These are phyloP conservation scores for Empidonax alnorum DNA, from an alignment of 2,113 vertebrate genomes.

Conservation along the genomic window DNA sequence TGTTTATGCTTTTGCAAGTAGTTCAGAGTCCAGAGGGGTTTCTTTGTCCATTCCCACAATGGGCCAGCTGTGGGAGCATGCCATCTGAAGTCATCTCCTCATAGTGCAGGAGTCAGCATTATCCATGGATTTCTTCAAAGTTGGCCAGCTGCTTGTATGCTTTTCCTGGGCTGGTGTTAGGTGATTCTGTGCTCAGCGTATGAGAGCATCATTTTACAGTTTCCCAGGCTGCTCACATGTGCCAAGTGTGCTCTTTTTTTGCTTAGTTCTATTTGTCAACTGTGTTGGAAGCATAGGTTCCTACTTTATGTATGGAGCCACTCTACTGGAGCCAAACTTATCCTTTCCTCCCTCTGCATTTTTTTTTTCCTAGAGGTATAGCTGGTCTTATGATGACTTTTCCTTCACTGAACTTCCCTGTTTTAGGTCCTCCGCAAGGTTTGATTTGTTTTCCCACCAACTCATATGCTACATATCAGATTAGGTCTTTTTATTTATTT, in stretches of 20 bases:
- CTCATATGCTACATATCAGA: background rate
- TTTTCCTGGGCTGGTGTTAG: background rate
- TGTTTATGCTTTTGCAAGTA: background rate
- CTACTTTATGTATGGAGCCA: background rate
- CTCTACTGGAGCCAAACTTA: background rate
- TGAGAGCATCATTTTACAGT: background rate
- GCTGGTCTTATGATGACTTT: background rate
- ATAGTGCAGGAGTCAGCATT: background rate
- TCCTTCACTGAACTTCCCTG: background rate
- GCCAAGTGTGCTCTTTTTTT: background rate
- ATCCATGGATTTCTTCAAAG: background rate
- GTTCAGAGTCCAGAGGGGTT: background rate
- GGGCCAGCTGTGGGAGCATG: background rate
- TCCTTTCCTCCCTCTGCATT: background rate
- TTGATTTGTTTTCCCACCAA: background rate
- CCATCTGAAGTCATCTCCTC: background rate
- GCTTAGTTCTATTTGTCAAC: background rate
- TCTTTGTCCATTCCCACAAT: background rate
- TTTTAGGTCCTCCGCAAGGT: background rate
- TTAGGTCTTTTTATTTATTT: background rate
- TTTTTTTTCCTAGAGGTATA: background rate
- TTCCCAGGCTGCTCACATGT: background rate
- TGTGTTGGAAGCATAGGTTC: background rate
- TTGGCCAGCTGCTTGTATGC: background rate
- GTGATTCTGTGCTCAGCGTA: background rate